Evolutionary conservation across 2,113 vertebrate genomes (phyloP), one percentile per base, ranked within the genome.

Genomic region (Leuciscus idus): DNA sequence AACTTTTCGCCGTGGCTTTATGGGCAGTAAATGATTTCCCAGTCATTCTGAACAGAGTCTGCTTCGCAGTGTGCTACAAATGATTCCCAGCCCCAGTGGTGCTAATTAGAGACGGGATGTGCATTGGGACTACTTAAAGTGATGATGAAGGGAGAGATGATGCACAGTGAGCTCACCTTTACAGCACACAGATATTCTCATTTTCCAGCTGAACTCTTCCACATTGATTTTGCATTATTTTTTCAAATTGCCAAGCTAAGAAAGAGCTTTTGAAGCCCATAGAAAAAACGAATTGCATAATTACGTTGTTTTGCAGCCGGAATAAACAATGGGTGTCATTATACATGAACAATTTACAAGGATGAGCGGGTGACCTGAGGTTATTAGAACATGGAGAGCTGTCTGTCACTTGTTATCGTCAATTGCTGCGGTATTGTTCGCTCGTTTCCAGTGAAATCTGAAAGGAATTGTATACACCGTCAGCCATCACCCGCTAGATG

Each of bases 191-290:
- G 83, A 68, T n/a, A 61, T 59, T 86, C 81, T 72, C 17, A 87
- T 89, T 87, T 87, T 89, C 85, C 83, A 73, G 33, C 59, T 85
- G 77, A 87, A 89, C 59, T 87, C 85, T 74, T 48, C 11, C 66
- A 52, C 68, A 87, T 85, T 89, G 72, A 81, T 87, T 87, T 84
- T 43, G 73, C 80, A 73, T 83, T 66, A 81, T 43, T 43, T 43
- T 50, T 66, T 81, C 79, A 66, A 62, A 70, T 72, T 33, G 81
- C 26, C 43, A 52, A 66, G 9, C 39, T 43, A 48, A 50, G 28
- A 82, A 70, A 70, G 46, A 11, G 46, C 10, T 36, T 83, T 33
- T 30, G 39, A 30, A 83, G 28, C 62, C 13, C 28, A 36, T 9
- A 23, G 28, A 68, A 68, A 68, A 68, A 83, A 36, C 9, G 12